Evolutionary conservation across 2,797 vertebrate species (phyloP).

Genomic region (Meda fulgida): DNA sequence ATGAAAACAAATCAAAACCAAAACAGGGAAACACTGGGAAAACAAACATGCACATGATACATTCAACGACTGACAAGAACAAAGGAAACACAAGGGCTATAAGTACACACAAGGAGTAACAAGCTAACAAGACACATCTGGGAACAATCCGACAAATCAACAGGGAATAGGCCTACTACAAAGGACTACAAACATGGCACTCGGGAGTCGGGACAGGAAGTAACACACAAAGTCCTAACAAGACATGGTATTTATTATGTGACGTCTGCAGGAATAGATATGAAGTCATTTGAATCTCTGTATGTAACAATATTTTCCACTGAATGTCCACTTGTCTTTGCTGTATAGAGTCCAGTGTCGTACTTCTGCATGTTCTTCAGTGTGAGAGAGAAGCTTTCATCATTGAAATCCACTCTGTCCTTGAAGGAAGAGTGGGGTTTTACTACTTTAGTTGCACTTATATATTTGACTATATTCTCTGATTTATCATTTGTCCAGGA

Average conservation of each 20-base stretch:
- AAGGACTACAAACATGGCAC: too few species aligned
- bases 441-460: accelerated
- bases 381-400: conserved; percentile 46
- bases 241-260: background rate
- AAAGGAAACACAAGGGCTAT: too few species aligned
- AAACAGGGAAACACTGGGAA: too few species aligned
- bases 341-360: conserved; percentile 30
- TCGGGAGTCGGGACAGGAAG: too few species aligned
- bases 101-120: too few species aligned
- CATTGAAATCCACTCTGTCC: background rate
- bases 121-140: too few species aligned
- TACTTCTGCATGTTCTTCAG: conserved; percentile 40
- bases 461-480: background rate
- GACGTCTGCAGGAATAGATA: background rate
- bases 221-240: too few species aligned
- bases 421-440: accelerated
- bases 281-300: background rate
- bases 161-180: too few species aligned
- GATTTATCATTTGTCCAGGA: background rate
- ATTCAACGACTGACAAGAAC: too few species aligned
- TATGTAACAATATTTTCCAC: background rate
- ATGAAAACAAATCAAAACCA: too few species aligned
- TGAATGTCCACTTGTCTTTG: background rate
- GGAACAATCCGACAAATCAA: too few species aligned
- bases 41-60: too few species aligned